These are phyloP conservation scores for Apotomis capreana DNA, from an alignment of 2,888 invertebrate genomes.

Conservation along the genomic window DNA sequence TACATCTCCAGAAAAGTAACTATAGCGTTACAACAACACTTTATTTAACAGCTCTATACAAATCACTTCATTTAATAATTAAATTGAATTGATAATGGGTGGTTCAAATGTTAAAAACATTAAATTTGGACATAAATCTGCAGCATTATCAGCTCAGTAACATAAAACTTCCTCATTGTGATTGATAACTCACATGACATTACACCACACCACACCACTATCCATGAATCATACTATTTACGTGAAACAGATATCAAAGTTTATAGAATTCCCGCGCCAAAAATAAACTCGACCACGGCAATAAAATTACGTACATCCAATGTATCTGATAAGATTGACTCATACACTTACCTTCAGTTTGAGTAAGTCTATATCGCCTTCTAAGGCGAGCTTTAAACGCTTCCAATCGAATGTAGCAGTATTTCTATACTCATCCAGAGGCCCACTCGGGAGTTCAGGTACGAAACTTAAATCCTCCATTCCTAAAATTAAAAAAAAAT, in stretches of 20 bases:
- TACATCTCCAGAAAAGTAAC: no score
- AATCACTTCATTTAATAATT: no score
- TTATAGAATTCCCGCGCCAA: conserved; percentile 33
- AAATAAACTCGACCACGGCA: conserved; percentile 24
- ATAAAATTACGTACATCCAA: conserved; percentile 11
- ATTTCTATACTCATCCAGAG: conserved; percentile 90
- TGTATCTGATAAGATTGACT: conserved; percentile 24
- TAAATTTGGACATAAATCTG: conserved; percentile 9
- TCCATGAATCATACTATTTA: conserved; percentile 24
- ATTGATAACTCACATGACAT: conserved; percentile 20
- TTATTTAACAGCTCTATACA: no score
- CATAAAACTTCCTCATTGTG: conserved; percentile 25
- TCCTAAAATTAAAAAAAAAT: conserved; percentile 54
- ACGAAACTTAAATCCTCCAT: conserved; percentile 85
- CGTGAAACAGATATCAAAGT: conserved; percentile 13
- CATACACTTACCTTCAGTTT: conserved; percentile 87
- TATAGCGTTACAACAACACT: no score
- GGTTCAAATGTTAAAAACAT: neutral
- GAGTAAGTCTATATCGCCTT: conserved; percentile 88
- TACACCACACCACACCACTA: conserved; percentile 18
- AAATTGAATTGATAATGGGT: neutral
- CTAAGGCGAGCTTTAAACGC: conserved; percentile 89
- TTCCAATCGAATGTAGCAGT: conserved; percentile 94
- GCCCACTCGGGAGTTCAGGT: conserved; percentile 88
- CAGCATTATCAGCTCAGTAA: neutral